Evolutionary conservation across 2,888 invertebrate genomes (phyloP).

Genomic region (Fabriciana adippe): DNA sequence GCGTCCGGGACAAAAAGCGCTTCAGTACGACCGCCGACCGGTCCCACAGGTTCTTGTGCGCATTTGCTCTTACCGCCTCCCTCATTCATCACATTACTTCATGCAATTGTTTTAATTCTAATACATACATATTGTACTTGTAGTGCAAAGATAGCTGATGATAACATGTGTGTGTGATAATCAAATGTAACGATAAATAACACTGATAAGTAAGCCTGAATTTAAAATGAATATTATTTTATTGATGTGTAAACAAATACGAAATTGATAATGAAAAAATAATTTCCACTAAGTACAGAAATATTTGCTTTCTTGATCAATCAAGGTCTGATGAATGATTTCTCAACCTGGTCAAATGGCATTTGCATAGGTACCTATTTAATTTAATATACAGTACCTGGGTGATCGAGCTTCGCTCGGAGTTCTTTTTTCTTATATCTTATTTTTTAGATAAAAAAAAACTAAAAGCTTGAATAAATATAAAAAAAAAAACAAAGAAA

Average conservation of each 20-base stretch:
- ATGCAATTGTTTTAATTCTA: conserved; percentile 16
- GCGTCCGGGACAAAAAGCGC: conserved; percentile 59
- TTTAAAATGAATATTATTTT: conserved; percentile 1
- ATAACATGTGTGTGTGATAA: conserved; percentile 7
- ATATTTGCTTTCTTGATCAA: not conserved
- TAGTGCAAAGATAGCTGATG: not conserved
- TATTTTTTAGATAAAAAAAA: no score
- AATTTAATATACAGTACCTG: no score
- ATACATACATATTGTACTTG: not conserved
- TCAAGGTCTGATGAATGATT: not conserved
- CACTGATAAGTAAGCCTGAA: conserved; percentile 8
- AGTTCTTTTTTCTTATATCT: no score
- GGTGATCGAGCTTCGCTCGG: no score
- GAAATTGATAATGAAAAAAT: not conserved
- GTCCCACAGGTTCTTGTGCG: conserved; percentile 64
- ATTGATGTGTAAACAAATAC: not conserved
- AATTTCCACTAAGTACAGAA: not conserved
- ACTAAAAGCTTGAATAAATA: no score
- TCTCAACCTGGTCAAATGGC: no score
- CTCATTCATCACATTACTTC: conserved; percentile 50
- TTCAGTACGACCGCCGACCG: conserved; percentile 52
- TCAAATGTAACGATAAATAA: conserved; percentile 13
- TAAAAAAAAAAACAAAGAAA: no score
- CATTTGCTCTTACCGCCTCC: conserved; percentile 44
- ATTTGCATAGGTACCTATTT: no score